These are phyloP conservation scores for Diloba caeruleocephala DNA, from an alignment of 2,888 invertebrate species.

Conservation along the genomic window DNA sequence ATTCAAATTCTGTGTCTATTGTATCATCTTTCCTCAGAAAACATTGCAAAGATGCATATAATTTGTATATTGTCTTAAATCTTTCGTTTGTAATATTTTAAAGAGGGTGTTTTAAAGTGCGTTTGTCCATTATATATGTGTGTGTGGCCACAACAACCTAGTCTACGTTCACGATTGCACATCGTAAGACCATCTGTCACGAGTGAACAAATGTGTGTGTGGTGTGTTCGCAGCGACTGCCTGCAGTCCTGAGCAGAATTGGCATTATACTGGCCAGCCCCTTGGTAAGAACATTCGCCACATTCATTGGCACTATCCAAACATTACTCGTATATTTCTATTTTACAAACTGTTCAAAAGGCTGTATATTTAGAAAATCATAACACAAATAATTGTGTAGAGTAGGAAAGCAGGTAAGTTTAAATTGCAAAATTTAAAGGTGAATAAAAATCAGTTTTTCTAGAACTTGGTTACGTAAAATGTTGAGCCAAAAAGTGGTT, in stretches of 20 bases:
- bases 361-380: constrained; percentile 21
- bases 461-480: constrained; percentile 4
- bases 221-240: constrained; percentile 96
- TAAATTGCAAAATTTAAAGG: constrained; percentile 1
- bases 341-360: constrained; percentile 45
- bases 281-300: constrained; percentile 94
- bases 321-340: constrained; percentile 80
- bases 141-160: constrained; percentile 84
- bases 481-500: too few relatives aligned
- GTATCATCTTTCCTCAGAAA: constrained; percentile 69
- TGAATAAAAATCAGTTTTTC: constrained; percentile 23
- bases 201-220: constrained; percentile 90
- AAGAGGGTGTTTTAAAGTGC: constrained; percentile 43
- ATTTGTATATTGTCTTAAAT: constrained; percentile 30
- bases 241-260: constrained; percentile 98
- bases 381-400: not conserved
- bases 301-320: constrained; percentile 85
- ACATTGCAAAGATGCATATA: constrained; percentile 83
- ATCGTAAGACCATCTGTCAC: constrained; percentile 83
- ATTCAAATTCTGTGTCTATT: constrained; percentile 28
- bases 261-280: constrained; percentile 98
- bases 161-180: constrained; percentile 85
- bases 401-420: constrained; percentile 32
- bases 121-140: constrained; percentile 56
- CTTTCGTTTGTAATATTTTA: constrained; percentile 15